Evolutionary conservation across 2,113 vertebrate genomes (phyloP).

Genomic region (Malurus cyaneus): DNA sequence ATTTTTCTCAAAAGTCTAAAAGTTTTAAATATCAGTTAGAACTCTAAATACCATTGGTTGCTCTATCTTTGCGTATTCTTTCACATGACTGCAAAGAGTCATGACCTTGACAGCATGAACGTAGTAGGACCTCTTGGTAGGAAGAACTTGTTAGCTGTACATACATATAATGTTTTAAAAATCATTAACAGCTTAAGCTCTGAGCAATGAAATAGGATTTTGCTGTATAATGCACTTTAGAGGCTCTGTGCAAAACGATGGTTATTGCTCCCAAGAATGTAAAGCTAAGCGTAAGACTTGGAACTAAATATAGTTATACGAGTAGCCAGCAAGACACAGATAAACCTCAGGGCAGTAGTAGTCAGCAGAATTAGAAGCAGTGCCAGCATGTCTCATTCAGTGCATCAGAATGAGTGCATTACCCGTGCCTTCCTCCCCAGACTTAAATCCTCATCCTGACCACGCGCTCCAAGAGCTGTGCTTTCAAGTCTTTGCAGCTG

Average conservation of each 20-base stretch:
- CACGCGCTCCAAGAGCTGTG: neutral
- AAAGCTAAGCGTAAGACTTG: neutral
- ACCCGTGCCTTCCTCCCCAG: neutral
- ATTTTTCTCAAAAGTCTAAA: neutral
- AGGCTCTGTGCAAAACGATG: neutral
- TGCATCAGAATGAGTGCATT: neutral
- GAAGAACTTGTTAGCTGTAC: neutral
- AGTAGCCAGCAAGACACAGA: neutral
- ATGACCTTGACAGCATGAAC: neutral
- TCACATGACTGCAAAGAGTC: neutral
- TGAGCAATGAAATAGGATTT: neutral
- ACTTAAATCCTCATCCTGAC: neutral
- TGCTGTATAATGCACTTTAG: neutral
- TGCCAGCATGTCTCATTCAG: neutral
- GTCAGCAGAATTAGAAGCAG: slow-evolving; percentile 23
- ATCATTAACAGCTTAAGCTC: neutral
- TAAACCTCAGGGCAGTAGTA: neutral
- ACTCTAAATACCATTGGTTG: neutral
- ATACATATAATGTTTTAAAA: too few relatives aligned
- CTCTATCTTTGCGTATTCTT: neutral
- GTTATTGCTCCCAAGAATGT: neutral
- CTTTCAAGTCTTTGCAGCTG: neutral
- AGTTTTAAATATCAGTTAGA: neutral
- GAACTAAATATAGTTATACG: neutral
- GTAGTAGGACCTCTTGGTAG: neutral